phyloP scores from a whole-genome alignment of 2,888 invertebrate genomes.

The Chrysotoxum bicinctum region DNA sequence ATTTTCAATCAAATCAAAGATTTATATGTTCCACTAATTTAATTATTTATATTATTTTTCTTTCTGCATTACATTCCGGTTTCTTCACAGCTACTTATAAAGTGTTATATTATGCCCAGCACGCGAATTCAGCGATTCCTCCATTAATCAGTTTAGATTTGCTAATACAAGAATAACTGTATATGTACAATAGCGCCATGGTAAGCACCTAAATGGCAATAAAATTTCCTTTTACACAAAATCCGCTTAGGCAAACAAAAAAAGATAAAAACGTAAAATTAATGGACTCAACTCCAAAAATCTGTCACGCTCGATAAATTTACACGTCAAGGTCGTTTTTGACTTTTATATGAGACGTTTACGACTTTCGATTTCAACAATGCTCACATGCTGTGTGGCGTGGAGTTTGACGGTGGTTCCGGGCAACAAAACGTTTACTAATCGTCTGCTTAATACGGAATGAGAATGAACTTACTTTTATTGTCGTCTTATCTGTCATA shows the following conservation, averaged over 20 bases:
- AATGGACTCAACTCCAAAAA: conserved; percentile 46
- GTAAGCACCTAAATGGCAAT: conserved; percentile 36
- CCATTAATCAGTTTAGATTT: conserved; percentile 34
- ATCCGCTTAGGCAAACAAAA: background rate
- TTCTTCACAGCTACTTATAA: conserved; percentile 53
- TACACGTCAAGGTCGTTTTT: conserved; percentile 56
- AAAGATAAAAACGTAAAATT: conserved; percentile 9
- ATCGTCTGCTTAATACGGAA: conserved; percentile 47
- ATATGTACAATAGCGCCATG: conserved; percentile 35
- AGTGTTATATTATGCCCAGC: conserved; percentile 28
- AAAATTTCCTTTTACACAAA: conserved; percentile 59
- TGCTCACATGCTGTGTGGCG: background rate
- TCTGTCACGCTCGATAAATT: conserved; percentile 59
- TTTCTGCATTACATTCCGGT: conserved; percentile 44
- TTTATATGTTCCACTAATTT: conserved; percentile 60
- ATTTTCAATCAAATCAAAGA: conserved; percentile 23
- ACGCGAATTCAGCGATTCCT: conserved; percentile 45
- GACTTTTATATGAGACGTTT: conserved; percentile 19
- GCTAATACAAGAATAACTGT: conserved; percentile 21
- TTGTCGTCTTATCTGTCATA: conserved; percentile 45
- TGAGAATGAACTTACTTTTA: conserved; percentile 48
- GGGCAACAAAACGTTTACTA: conserved; percentile 37
- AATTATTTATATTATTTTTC: conserved; percentile 25
- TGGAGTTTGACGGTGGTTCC: background rate
- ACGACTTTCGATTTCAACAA: conserved; percentile 60